Percentiles rank a stretch among this genome's conserved stretches.
Evolutionary conservation across 2,113 vertebrate species (phyloP).

Genomic region (Haemorhous mexicanus): DNA sequence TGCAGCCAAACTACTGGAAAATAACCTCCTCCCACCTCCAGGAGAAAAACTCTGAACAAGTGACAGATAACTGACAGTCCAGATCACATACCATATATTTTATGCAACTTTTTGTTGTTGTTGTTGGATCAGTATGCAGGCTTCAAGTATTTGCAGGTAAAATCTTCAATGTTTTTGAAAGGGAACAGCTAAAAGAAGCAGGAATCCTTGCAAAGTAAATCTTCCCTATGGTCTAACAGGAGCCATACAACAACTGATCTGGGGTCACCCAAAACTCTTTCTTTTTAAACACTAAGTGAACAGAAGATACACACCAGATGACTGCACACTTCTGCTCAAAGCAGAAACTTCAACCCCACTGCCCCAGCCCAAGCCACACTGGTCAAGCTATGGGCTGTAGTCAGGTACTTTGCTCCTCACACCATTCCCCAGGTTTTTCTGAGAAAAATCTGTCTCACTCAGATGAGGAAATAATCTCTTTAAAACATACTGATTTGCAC

Average conservation of each 20-base stretch:
- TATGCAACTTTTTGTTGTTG: background rate
- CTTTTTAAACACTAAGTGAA: background rate
- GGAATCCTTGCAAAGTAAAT: background rate
- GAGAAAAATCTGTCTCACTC: background rate
- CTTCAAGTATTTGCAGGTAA: background rate
- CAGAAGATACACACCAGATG: rapidly evolving
- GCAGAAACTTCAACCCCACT: background rate
- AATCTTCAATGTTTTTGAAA: background rate
- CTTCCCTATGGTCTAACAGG: background rate
- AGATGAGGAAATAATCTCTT: background rate
- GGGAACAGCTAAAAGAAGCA: background rate
- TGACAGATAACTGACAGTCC: background rate
- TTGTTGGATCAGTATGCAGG: background rate
- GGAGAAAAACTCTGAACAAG: background rate
- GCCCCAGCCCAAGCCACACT: rapidly evolving
- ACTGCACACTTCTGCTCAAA: background rate
- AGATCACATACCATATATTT: background rate
- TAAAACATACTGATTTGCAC: rapidly evolving
- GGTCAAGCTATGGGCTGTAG: background rate
- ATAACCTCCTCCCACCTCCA: background rate
- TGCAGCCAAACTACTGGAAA: background rate
- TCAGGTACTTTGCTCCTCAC: rapidly evolving
- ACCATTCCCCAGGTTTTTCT: background rate
- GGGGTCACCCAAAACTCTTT: background rate
- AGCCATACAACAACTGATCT: background rate